These are phyloP conservation scores for Notoglanidium macrostoma DNA, from an alignment of 2,797 vertebrate species.

Conservation along the genomic window DNA sequence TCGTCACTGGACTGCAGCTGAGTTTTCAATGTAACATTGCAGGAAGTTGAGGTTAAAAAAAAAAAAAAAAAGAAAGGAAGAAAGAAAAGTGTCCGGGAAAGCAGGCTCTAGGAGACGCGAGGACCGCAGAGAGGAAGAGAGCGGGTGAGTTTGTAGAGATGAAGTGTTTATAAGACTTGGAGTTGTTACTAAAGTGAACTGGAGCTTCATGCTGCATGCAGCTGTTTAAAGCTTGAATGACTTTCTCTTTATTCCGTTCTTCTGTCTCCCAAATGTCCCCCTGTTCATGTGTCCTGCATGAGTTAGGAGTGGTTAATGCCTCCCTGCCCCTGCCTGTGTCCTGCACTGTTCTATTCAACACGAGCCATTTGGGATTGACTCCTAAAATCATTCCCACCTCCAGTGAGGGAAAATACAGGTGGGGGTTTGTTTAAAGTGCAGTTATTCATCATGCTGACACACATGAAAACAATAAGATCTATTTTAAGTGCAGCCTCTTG, in stretches of 20 bases:
- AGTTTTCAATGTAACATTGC: constrained; percentile 43
- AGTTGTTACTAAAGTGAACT: background rate
- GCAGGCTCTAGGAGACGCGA: constrained; percentile 54
- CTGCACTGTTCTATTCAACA: background rate
- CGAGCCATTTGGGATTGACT: background rate
- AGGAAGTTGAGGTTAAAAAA: constrained; percentile 15
- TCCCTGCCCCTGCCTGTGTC: background rate
- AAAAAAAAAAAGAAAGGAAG: background rate
- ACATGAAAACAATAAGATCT: background rate
- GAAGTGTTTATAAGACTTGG: constrained; percentile 61
- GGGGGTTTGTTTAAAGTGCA: background rate
- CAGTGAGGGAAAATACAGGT: background rate
- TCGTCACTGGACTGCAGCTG: background rate
- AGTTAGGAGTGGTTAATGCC: background rate
- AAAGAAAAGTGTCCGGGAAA: constrained; percentile 41
- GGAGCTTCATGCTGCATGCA: background rate
- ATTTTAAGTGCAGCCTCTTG: background rate
- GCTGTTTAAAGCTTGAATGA: background rate
- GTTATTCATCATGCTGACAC: background rate
- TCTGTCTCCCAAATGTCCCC: background rate
- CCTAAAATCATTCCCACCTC: background rate
- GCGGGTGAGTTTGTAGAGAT: constrained; percentile 76
- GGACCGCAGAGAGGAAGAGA: constrained; percentile 60
- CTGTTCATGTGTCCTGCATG: background rate
- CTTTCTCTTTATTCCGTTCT: background rate